These are phyloP conservation scores for Nemotelus nigrinus DNA, from an alignment of 2,888 invertebrate genomes.

Conservation along the genomic window DNA sequence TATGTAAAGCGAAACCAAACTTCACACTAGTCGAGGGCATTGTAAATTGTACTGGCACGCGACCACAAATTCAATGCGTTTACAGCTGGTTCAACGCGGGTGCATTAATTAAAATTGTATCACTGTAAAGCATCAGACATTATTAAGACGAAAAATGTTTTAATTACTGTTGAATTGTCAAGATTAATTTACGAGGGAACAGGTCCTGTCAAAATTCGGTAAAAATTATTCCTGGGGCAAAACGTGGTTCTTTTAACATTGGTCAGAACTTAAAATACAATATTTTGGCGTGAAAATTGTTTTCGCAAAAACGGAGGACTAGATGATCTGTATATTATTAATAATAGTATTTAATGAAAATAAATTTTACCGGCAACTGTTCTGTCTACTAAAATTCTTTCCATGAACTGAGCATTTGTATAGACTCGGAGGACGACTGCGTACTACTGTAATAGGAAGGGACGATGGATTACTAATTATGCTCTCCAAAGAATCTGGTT, in stretches of 20 bases:
- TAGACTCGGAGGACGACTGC: slow-evolving; percentile 61
- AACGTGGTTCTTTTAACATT: too few species aligned
- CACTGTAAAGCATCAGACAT: too few species aligned
- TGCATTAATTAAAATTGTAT: not conserved
- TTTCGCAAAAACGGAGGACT: too few species aligned
- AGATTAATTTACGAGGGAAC: too few species aligned
- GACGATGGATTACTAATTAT: slow-evolving; percentile 63
- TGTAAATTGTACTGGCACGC: slow-evolving; percentile 11
- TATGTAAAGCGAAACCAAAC: slow-evolving; percentile 1
- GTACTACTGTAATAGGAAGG: slow-evolving; percentile 64
- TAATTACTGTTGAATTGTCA: too few species aligned
- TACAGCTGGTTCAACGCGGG: not conserved
- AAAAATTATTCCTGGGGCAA: too few species aligned
- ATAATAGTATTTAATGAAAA: too few species aligned
- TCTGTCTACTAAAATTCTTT: slow-evolving; percentile 60
- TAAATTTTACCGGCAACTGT: slow-evolving; percentile 59
- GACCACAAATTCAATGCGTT: slow-evolving; percentile 14
- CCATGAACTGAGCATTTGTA: slow-evolving; percentile 58
- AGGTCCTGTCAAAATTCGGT: too few species aligned
- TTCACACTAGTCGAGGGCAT: slow-evolving; percentile 5
- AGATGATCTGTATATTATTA: too few species aligned
- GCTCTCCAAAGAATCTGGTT: slow-evolving; percentile 64
- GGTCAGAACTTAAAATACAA: too few species aligned
- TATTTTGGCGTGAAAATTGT: too few species aligned
- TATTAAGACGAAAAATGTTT: too few species aligned